These are phyloP conservation scores for Luffia ferchaultella DNA, from an alignment of 2,888 invertebrate species.

Conservation along the genomic window DNA sequence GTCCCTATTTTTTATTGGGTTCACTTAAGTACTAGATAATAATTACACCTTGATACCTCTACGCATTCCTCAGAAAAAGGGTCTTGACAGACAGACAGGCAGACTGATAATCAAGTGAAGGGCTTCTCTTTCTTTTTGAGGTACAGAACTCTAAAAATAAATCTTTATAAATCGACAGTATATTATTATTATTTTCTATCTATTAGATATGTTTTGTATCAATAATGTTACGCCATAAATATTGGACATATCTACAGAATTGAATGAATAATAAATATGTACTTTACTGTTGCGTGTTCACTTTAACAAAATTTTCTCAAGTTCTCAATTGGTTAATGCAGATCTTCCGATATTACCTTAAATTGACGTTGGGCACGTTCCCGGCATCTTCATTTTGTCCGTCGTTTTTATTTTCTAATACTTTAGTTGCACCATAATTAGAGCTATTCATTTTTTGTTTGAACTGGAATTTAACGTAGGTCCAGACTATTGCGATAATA, in stretches of 20 bases:
- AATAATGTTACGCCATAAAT: neutral
- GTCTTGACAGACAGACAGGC: too few relatives aligned
- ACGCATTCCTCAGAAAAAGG: too few relatives aligned
- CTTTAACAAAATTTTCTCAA: slow-evolving; percentile 1
- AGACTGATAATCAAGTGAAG: too few relatives aligned
- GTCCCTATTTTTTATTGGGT: too few relatives aligned
- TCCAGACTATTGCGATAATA: neutral
- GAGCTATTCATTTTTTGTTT: slow-evolving; percentile 27
- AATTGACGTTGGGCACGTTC: slow-evolving; percentile 26
- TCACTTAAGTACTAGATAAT: too few relatives aligned
- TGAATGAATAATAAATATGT: neutral
- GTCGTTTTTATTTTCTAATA: slow-evolving; percentile 28
- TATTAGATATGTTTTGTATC: neutral
- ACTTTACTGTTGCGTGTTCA: slow-evolving; percentile 1
- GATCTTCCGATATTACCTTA: slow-evolving; percentile 31
- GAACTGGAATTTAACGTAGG: neutral
- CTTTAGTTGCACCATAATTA: slow-evolving; percentile 47
- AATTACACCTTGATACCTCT: too few relatives aligned
- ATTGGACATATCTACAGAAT: neutral
- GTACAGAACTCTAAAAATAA: too few relatives aligned
- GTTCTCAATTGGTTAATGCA: neutral
- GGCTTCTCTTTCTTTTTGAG: too few relatives aligned
- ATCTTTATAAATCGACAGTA: neutral
- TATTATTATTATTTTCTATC: neutral
- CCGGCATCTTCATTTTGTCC: slow-evolving; percentile 26